Base-by-base conservation (phyloP, 2,888 invertebrate genomes). In the Sinodicranocentrus sp. region DNA sequence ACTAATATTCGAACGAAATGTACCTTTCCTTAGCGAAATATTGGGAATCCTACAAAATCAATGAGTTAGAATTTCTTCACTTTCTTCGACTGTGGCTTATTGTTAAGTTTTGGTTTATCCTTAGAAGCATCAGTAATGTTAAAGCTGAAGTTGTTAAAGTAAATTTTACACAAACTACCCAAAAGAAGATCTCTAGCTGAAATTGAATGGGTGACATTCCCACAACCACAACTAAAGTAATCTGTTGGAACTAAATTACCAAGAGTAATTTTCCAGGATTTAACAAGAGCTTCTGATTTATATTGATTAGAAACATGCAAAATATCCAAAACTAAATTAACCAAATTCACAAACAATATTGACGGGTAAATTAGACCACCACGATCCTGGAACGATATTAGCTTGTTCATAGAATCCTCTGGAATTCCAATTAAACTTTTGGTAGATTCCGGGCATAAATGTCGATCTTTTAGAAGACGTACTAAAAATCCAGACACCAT, bases 401-500 rank as follows among this genome's bases (percentile, higher is more conserved):
- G 39, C 23, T 13, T 25, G 19, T 52, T 54, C 1, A 23, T 19
- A 1, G 52, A 2, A 6, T 54, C 19, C 3, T 26, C n/a, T 13
- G 21, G 21, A 19, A 6, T n/a, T 26, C 44, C 68, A 2, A 2
- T 33, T 44, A 79, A 17, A 25, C 23, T 19, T 2, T 21, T 26
- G 3, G 3, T 23, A 21, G 76, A 59, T 5, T 25, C 21, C 3
- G 59, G n/a, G 25, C 84, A 84, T 0, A 6, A 2, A 13, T 72
- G 57, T 23, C 44, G 59, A 23, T 65, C 57, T 13, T 71, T 73
- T 13, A 78, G 19, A 1, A 72, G 26, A 5, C 72, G 48, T 13
- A 70, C 15, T 6, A 78, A 5, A 61, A 78, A 84, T 0, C 72
- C 84, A 17, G 78, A 67, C 3, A 84, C 61, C 84, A 84, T 78